Conservation (phyloP, 2,797 vertebrate genomes). For the Kryptolebias ocellatus region DNA sequence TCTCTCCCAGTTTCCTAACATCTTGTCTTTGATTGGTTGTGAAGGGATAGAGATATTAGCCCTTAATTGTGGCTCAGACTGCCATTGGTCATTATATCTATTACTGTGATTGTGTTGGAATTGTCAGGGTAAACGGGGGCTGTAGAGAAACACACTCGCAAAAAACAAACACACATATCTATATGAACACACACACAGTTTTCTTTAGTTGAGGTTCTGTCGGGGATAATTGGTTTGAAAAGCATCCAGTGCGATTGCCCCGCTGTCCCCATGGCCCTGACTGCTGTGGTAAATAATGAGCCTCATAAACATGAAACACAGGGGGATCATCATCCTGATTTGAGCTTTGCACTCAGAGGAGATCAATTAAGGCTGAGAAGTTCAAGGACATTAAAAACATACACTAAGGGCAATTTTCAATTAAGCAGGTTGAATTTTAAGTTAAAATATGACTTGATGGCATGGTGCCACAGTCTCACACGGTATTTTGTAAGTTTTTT, state of each 20-base stretch:
- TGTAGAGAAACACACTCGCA: slow-evolving; percentile 20
- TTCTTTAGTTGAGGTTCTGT: slow-evolving; percentile 50
- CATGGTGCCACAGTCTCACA: not conserved
- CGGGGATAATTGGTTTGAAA: slow-evolving; percentile 68
- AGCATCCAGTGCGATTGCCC: slow-evolving; percentile 52
- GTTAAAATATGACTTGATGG: slow-evolving; percentile 17
- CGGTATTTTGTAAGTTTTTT: not conserved
- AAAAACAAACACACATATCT: slow-evolving; percentile 3
- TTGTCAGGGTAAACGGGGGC: slow-evolving; percentile 49
- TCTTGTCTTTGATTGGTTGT: slow-evolving; percentile 60
- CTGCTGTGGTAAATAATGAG: slow-evolving; percentile 69
- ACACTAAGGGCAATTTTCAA: slow-evolving; percentile 35
- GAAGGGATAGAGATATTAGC: slow-evolving; percentile 46
- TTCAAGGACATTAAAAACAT: slow-evolving; percentile 50
- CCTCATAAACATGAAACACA: slow-evolving; percentile 71
- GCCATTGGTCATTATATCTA: slow-evolving; percentile 64
- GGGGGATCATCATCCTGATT: slow-evolving; percentile 64
- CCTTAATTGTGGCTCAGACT: slow-evolving; percentile 62
- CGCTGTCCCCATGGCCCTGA: slow-evolving; percentile 58
- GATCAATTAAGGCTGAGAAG: slow-evolving; percentile 48
- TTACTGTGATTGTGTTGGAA: slow-evolving; percentile 52
- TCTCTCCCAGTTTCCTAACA: slow-evolving; percentile 29
- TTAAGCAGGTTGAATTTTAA: slow-evolving; percentile 30
- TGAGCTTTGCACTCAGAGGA: slow-evolving; percentile 56
- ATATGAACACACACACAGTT: slow-evolving; percentile 8